Evolutionary conservation across 2,888 invertebrate genomes (phyloP), one percentile per base, ranked within the genome.

Genomic region (Drosophila yooni): DNA sequence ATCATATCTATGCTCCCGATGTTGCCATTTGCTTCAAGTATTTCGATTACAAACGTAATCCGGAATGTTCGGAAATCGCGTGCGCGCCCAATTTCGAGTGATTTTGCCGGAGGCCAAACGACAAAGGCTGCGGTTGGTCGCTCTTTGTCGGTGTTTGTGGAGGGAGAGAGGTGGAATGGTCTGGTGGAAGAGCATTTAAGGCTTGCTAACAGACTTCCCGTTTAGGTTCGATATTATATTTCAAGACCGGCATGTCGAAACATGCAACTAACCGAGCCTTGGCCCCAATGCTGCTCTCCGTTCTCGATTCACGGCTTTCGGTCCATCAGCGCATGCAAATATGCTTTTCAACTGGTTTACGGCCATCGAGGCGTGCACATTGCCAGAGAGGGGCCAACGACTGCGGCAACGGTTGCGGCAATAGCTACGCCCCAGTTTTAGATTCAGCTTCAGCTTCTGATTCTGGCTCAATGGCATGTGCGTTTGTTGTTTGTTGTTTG

Each of bases 341-440:
- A 88, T 87, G 90, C 87, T 80, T 85, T 86, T 87, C 86, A 85
- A 89, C 89, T 88, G 87, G 87, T 89, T 87, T 82, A 85, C 83
- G 88, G 81, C 76, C 81, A 85, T 71, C 77, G 88, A 58, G 79
- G 88, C 87, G 85, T 84, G 74, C 78, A 82, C 73, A 70, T 75
- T 81, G 70, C 40, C 63, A 50, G 43, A 65, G 65, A 11, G 27
- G 29, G 59, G 31, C 62, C 27, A 18, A 11, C 18, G 65, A 27
- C 61, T 59, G 29, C 53, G 53, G 36, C 66, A 61, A 38, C 40
- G 53, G 33, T 53, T 40, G 43, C 46, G 34, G 48, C 38, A 21
- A 13, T 46, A 25, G 15, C 13, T 15, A 46, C 46, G 46, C 15
- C 25, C 46, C 40, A 54, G 63, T 51, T 51, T 51, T 11, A n/a